Base-by-base conservation (phyloP, 1,140 invertebrate species). In the Potamilus streckersoni region DNA sequence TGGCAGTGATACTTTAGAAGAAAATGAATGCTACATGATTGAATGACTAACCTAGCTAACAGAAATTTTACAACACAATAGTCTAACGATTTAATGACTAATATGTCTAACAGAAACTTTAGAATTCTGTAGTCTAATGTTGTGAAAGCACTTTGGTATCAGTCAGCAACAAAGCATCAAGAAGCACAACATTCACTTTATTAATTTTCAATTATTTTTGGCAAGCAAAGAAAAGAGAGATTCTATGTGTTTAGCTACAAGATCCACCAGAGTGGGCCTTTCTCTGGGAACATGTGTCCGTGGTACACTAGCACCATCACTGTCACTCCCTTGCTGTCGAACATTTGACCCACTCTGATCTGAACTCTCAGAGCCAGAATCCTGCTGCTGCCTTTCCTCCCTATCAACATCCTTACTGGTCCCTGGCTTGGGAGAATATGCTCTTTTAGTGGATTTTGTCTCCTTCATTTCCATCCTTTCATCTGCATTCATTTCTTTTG, bases 241-340 rank as follows among this genome's bases (percentile, higher is more conserved):
- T 78, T 87, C 84, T 62, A 87, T 84, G 69, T 85, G 81, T 64
- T 82, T 82, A 23, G 83, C 83, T 27, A 86, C 85, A 19, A 80
- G 73, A 67, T 87, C 86, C 6, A 86, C 78, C 57, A 79, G 73
- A 57, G 78, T 82, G 49, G 83, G 83, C 38, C 80, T 77, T 62
- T 85, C 83, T 58, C 79, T 63, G 20, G 70, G 59, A 14, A 70
- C 20, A 17, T 67, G 76, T n/a, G 68, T 65, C 16, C 68, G 71
- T 19, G 68, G 62, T 60, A 68, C 69, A 56, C 67, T 71, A 38
- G 71, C 71, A 38, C 71, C 67, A 16, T 63, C 73, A 64, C 64
- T 63, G 4, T 38, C 60, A 17, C 71, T 65, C 31, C 71, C 17
- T 17, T 56, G 19, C 57, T 61, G 59, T 56, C 67, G 71, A 31